Percentiles rank a stretch among this genome's conserved stretches.
Conservation (phyloP, 2,797 vertebrate species). For the Lutjanus campechanus region DNA sequence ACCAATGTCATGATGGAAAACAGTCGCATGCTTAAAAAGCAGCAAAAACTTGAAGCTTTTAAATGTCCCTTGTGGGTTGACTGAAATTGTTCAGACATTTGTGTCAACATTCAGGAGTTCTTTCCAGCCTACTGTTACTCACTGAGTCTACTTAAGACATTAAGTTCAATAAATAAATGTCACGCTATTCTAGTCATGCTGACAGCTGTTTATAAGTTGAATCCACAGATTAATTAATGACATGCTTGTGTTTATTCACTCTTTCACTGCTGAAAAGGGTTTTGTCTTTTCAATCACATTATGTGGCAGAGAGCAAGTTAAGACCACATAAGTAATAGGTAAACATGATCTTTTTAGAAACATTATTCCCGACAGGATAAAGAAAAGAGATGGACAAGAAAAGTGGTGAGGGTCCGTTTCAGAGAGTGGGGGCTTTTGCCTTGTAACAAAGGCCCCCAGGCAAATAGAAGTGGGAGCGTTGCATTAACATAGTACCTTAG, state of each 20-base stretch:
- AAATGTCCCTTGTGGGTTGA: conserved; percentile 9
- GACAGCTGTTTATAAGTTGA: conserved; percentile 9
- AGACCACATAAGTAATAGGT: not conserved
- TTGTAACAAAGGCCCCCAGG: not conserved
- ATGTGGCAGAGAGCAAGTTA: not conserved
- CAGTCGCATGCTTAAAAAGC: not conserved
- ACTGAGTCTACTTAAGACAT: not conserved
- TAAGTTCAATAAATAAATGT: conserved; percentile 28
- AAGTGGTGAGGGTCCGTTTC: too few species aligned
- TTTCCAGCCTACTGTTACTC: not conserved
- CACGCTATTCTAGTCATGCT: not conserved
- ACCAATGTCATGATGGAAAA: not conserved
- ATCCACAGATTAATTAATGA: not conserved
- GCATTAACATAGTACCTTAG: not conserved
- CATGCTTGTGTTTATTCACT: not conserved
- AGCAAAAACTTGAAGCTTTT: not conserved
- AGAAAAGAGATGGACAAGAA: not conserved
- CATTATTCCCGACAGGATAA: not conserved
- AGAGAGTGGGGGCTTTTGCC: not conserved
- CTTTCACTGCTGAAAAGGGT: not conserved
- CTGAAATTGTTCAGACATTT: not conserved
- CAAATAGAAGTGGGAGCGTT: not conserved
- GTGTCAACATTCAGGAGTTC: not conserved
- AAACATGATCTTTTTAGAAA: not conserved
- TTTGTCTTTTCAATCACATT: not conserved